These are phyloP conservation scores for Cordilura impudica DNA, from an alignment of 2,888 invertebrate genomes.

Conservation along the genomic window DNA sequence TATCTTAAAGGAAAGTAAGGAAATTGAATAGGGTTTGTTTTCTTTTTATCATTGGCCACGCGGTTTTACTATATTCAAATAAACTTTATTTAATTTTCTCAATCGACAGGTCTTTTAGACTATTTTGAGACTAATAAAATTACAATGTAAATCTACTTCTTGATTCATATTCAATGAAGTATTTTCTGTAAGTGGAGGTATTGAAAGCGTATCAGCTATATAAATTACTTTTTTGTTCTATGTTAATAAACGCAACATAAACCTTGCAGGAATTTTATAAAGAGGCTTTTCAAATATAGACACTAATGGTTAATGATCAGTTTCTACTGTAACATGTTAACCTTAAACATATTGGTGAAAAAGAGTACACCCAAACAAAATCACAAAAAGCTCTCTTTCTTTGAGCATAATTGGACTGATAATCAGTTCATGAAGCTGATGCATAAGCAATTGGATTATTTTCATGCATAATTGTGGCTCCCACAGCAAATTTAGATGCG, in stretches of 20 bases:
- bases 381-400: not conserved
- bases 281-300: constrained; percentile 31
- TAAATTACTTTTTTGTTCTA: constrained; percentile 5
- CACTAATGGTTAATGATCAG: constrained; percentile 17
- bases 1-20: constrained; percentile 1
- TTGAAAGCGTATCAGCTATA: constrained; percentile 7
- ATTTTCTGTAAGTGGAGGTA: no score
- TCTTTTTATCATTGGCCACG: constrained; percentile 22
- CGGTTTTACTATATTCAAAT: not conserved
- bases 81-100: not conserved
- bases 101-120: no score
- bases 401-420: constrained; percentile 42
- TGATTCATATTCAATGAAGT: no score
- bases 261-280: constrained; percentile 15
- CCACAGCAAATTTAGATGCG: constrained; percentile 38
- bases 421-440: constrained; percentile 13
- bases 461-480: constrained; percentile 3
- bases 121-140: not conserved
- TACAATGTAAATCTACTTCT: not conserved
- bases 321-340: constrained; percentile 15
- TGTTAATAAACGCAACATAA: constrained; percentile 16
- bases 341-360: constrained; percentile 53
- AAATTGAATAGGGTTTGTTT: not conserved
- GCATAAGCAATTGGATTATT: constrained; percentile 21
- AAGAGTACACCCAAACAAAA: no score